Evolutionary conservation across 2,113 vertebrate genomes (phyloP), one percentile per base, ranked within the genome.

Genomic region (Triplophysa siluroides): DNA sequence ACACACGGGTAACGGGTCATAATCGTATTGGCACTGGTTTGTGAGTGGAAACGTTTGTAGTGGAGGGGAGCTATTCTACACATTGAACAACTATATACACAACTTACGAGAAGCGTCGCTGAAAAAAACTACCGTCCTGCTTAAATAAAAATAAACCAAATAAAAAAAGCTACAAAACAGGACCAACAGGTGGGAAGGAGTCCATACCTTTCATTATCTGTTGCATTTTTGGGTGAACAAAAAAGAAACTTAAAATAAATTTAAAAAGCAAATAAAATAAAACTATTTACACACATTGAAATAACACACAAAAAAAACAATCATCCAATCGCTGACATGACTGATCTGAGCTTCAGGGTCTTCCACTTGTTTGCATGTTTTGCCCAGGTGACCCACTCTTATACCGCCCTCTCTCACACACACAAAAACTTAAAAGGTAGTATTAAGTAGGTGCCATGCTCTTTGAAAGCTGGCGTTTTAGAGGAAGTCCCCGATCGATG

Each of bases 261-360:
- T 86, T 89, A 81, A 76, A 78, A 75, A 6, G 21, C 6, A 45
- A 38, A 71, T 79, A 68, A 76, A 64, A 78, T 77, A 86, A 83
- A 65, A 85, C 84, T 88, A 90, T 86, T 83, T 92, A 91, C 85
- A 88, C 84, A 88, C 85, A 89, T 78, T 87, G 87, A 92, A 94
- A 91, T 78, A 64, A 90, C 85, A 89, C 87, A 81, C 83, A 92
- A 43, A 90, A 75, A 81, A 76, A 80, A 78, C 72, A 75, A 75
- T 47, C 72, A 61, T 75, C 56, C 78, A 76, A 76, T 26, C 77
- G 82, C 84, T 50, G 73, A 80, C 75, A 83, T 18, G 19, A 82
- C 52, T 72, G 80, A 84, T 74, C 45, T 76, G 72, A 83, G 83
- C 78, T 61, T 72, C 79, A 81, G 63, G 77, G 50, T 62, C 14